Conservation (phyloP, 1,140 invertebrate genomes). For the Cecropterus lyciades region DNA sequence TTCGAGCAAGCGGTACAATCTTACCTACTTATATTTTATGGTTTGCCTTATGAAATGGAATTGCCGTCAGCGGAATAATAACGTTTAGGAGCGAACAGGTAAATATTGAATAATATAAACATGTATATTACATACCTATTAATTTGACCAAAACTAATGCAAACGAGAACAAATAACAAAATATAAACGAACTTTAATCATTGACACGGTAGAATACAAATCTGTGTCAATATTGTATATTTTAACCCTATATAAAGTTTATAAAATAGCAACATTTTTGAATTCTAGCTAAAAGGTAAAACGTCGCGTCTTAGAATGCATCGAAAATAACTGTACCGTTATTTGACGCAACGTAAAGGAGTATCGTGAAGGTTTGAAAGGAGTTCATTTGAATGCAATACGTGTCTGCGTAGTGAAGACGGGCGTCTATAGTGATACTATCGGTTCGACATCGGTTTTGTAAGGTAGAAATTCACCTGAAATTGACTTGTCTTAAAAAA, state of each 20-base stretch:
- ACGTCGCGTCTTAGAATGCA: neutral
- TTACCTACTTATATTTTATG: too few relatives aligned
- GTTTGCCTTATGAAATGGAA: too few relatives aligned
- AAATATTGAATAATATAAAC: too few relatives aligned
- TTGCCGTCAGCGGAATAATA: too few relatives aligned
- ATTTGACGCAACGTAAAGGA: constrained; percentile 28
- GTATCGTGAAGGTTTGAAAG: constrained; percentile 23
- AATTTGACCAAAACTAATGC: too few relatives aligned
- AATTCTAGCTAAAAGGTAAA: neutral
- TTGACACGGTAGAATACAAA: too few relatives aligned
- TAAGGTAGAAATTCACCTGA: neutral
- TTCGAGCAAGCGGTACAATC: constrained; percentile 1
- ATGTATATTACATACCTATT: too few relatives aligned
- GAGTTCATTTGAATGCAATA: constrained; percentile 44
- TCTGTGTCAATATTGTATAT: too few relatives aligned
- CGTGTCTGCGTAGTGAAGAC: constrained; percentile 22
- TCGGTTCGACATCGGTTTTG: constrained; percentile 16
- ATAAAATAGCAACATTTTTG: neutral
- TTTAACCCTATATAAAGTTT: neutral
- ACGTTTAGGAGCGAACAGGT: too few relatives aligned
- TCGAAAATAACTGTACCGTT: constrained; percentile 19
- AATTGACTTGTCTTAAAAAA: too few relatives aligned
- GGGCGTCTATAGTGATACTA: constrained; percentile 41
- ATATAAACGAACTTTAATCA: too few relatives aligned
- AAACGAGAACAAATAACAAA: too few relatives aligned